Conservation (phyloP, 2,113 vertebrate species). For the Strix aluco region DNA sequence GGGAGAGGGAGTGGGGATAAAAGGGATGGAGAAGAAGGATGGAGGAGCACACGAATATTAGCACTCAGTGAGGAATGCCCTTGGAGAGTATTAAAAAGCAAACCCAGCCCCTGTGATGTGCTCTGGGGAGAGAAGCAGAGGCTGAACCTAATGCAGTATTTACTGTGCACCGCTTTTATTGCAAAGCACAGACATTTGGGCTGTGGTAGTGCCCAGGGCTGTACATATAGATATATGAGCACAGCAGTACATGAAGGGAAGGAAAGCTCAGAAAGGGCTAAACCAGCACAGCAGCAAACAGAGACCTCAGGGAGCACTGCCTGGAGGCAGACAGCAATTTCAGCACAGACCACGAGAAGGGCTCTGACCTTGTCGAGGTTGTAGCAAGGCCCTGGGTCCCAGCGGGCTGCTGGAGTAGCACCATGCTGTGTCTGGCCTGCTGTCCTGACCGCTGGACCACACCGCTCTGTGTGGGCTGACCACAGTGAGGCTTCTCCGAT, state of each 20-base stretch:
- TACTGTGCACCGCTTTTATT: neutral
- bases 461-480: neutral
- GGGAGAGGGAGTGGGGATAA: neutral
- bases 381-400: neutral
- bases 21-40: neutral
- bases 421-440: rapidly evolving
- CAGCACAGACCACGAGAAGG: neutral
- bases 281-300: neutral
- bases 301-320: neutral
- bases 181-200: neutral
- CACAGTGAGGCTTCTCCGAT: rapidly evolving
- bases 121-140: neutral
- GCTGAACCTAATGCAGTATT: neutral
- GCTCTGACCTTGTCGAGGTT: neutral
- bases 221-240: rapidly evolving
- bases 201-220: neutral
- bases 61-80: neutral
- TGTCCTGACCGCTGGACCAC: neutral
- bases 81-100: neutral
- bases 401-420: neutral
- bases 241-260: neutral
- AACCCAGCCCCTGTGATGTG: neutral
- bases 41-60: neutral
- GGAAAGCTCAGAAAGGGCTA: neutral
- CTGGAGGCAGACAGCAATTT: neutral